Evolutionary conservation across 2,113 vertebrate species (phyloP), one percentile per base, ranked within the genome.

Genomic region (Pipra filicauda): DNA sequence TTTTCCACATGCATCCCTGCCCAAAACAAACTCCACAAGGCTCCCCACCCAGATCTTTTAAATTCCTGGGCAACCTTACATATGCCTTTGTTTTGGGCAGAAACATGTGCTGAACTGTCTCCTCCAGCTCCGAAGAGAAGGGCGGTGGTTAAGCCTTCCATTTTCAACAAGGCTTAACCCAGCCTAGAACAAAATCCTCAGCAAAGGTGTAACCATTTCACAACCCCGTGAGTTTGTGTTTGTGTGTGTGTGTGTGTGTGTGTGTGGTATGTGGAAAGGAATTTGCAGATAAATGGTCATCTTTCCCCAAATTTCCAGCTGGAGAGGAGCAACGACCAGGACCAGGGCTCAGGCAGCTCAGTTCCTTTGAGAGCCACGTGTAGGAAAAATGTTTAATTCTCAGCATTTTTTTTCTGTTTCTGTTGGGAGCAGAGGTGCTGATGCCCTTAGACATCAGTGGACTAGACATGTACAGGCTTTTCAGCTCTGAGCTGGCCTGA

Each of bases 11-110:
- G 26, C 65, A 95, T 89, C 94, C 70, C 70, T 96, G 89, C 95
- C 95, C 95, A 95, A 95, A 94, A 84, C 80, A 97, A 95, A 91
- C 84, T 94, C 93, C 6, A 2, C 83, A 21, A 57, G 73, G 70
- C 62, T 95, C 94, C 96, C 89, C 96, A 96, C 94, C 95, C 95
- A 95, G 80, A 92, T 93, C 94, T 93, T 93, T 89, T 13, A 82
- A 95, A 97, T 97, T 97, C 95, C 93, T 96, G 93, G 81, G 95
- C 93, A 96, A 72, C 93, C 48, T 78, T 89, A 86, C 5, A 14
- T 76, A 52, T 77, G 86, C 91, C 77, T 97, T 97, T 97, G 95
- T 94, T 97, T 95, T 89, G 86, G 89, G 95, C 79, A 92, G 91
- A 72, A 71, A 91, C 89, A 4, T 96, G 95, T 91, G 94, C 91